A percentile compares a stretch with the other conserved stretches of the same genome.
phyloP scores from a whole-genome alignment of 2,888 invertebrate genomes.

The Eueremaeus valkanovi region DNA sequence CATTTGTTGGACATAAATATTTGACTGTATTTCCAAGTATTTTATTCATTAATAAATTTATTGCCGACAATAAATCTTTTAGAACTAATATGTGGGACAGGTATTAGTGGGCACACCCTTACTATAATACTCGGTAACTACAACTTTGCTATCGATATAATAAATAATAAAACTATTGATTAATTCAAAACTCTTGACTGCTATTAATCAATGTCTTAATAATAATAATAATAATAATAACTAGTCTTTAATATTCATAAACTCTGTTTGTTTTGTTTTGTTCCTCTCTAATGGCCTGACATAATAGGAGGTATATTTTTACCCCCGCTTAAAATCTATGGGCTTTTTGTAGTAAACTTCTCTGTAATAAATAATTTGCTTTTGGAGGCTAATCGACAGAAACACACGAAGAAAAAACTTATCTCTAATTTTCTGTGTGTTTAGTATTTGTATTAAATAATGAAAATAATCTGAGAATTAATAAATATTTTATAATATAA shows the following conservation, averaged over 20 bases:
- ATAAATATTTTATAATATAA: too few species aligned
- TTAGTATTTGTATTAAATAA: not conserved
- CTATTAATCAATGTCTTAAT: constrained; percentile 23
- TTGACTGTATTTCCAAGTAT: too few species aligned
- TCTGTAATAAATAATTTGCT: too few species aligned
- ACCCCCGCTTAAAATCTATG: not conserved
- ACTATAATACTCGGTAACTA: not conserved
- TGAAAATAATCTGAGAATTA: not conserved
- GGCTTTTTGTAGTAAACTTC: too few species aligned
- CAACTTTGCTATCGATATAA: not conserved
- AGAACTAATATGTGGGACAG: constrained; percentile 14
- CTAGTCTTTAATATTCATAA: constrained; percentile 1
- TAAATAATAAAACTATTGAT: not conserved
- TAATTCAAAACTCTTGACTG: not conserved
- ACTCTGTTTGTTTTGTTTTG: not conserved
- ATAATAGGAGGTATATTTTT: not conserved
- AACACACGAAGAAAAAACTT: not conserved
- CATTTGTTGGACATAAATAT: not conserved
- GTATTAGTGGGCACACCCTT: not conserved
- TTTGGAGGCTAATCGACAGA: not conserved
- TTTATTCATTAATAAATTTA: not conserved
- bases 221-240: too few species aligned
- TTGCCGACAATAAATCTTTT: not conserved
- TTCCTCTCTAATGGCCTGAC: not conserved
- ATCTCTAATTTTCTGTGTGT: not conserved